Evolutionary conservation across 2,113 vertebrate genomes (phyloP), one percentile per base, ranked within the genome.

Genomic region (Aspidoscelis tigris): DNA sequence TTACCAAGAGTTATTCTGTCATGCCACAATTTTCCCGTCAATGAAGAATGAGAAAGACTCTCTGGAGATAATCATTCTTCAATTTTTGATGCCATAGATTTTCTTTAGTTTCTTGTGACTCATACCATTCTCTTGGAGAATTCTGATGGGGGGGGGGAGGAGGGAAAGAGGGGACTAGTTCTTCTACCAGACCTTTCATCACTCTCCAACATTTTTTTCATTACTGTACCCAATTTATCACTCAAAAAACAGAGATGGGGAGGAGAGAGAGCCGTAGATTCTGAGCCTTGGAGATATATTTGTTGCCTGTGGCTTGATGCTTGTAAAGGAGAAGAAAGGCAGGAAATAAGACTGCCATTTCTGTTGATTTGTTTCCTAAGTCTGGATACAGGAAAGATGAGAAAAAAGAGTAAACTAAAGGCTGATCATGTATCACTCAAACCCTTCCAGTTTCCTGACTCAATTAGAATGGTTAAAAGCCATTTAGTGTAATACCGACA

Each of bases 171-270:
- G 77, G 73, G 82, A 65, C 83, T 89, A 90, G 89, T 73, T 90
- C 92, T 64, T 86, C 89, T 83, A 81, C 85, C 89, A 90, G 86
- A 87, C 81, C 88, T 91, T 90, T 88, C 88, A 93, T 88, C 91
- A 80, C 70, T 86, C 84, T 85, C 81, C 83, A 78, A 82, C 70
- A 76, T 85, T 92, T 91, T 61, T 89, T 91, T 89, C 83, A 90
- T 92, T 89, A 89, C 80, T 88, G 77, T 81, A 80, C 87, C 86
- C 88, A 88, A 87, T 89, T 88, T 91, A 86, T 90, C 91, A 88
- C 87, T 79, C 88, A 89, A 89, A 88, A 89, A 89, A 88, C 71
- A 87, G 85, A 90, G 87, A 55, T 85, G 78, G 8, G 86, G 89
- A 76, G 71, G 69, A 53, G 43, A n/a, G 55, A 85, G 76, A 88